Evolutionary conservation across 2,888 invertebrate species (phyloP), one percentile per base, ranked within the genome.

Genomic region (Brenthis ino): DNA sequence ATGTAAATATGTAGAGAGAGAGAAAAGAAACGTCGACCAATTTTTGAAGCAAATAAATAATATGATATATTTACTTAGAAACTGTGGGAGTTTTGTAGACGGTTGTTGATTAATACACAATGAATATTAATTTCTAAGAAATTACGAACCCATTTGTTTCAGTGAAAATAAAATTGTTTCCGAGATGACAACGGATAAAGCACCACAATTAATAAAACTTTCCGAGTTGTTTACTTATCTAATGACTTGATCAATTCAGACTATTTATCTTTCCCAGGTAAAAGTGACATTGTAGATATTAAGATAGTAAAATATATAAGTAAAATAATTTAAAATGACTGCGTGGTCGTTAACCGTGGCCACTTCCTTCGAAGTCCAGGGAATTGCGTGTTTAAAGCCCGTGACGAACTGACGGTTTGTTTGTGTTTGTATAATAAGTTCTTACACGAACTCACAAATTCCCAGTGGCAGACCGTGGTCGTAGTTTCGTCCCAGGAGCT

Each of bases 401-500:
- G 71, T 75, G 73, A 73, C 73, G 69, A 72, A 56, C 67, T 72
- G 68, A 66, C 72, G 68, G 72, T 68, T 64, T 72, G 73, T 74
- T 65, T 69, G 70, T 75, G 73, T 74, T 71, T 68, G 70, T 74
- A 68, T 76, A 73, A 75, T 73, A 71, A 75, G 69, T 76, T 71
- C 70, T 72, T 72, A 68, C 72, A 67, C 69, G 75, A 83, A 81
- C 80, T 81, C 79, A 75, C 76, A 74, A 83, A 85, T 82, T 82
- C 83, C 82, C 80, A 74, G 72, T 68, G 77, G 80, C 71, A 65
- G 72, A 67, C 70, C 56, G 73, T 66, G 74, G 80, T 76, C 77
- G 77, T 75, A 82, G 78, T 82, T 85, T 65, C 76, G 74, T 82
- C 80, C 82, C 65, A 48, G 50, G 82, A 80, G 85, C 69, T 78